A percentile compares a stretch with the other conserved stretches of the same genome.
These are phyloP conservation scores for Cotesia glomerata DNA, from an alignment of 1,140 invertebrate genomes.

Conservation along the genomic window DNA sequence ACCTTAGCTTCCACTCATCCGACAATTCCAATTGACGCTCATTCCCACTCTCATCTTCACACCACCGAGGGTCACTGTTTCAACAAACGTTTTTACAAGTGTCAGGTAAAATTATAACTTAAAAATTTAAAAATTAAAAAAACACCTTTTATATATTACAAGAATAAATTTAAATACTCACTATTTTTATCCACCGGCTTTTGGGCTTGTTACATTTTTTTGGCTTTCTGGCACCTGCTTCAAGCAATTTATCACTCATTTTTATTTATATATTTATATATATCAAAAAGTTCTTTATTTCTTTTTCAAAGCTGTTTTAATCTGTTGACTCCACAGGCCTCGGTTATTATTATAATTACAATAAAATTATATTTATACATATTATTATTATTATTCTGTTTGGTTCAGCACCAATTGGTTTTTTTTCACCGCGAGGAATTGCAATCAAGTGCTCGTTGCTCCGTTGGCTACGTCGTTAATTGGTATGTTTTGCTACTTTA, in stretches of 20 bases:
- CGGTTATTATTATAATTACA: not conserved
- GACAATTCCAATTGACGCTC: slow-evolving; percentile 46
- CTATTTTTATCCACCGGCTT: not conserved
- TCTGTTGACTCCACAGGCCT: no score
- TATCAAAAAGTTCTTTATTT: not conserved
- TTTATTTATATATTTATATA: not conserved
- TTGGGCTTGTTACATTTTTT: not conserved
- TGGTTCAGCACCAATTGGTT: slow-evolving; percentile 60
- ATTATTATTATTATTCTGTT: slow-evolving; percentile 43
- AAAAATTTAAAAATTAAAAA: slow-evolving; percentile 2
- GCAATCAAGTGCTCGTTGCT: slow-evolving; percentile 48
- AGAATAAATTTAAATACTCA: not conserved
- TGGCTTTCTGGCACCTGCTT: not conserved
- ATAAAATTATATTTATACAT: not conserved
- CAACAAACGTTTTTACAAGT: slow-evolving; percentile 55
- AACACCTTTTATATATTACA: no score
- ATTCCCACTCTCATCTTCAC: slow-evolving; percentile 53
- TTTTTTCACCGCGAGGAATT: slow-evolving; percentile 54
- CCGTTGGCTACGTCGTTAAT: slow-evolving; percentile 52
- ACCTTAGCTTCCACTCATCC: slow-evolving; percentile 42
- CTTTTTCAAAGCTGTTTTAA: not conserved
- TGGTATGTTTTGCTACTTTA: slow-evolving; percentile 49
- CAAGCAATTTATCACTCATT: not conserved
- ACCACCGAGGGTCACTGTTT: slow-evolving; percentile 56
- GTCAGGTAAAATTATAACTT: slow-evolving; percentile 48